These are phyloP conservation scores for Drosophila percnosoma DNA, from an alignment of 2,888 invertebrate genomes.

Conservation along the genomic window DNA sequence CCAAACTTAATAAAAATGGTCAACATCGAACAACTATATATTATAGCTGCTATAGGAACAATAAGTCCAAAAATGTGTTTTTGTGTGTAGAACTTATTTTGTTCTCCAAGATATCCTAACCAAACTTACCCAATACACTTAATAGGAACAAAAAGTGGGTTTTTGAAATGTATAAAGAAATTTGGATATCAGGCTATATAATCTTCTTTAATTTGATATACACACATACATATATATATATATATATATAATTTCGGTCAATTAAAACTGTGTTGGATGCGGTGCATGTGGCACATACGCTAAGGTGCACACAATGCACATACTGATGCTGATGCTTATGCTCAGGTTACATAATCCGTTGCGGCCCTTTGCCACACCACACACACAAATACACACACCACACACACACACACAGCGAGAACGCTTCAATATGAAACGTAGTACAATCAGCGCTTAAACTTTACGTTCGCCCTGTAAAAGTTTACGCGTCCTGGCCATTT, in stretches of 20 bases:
- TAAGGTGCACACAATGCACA: constrained; percentile 16
- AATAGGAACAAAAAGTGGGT: background rate
- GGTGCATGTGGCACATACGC: constrained; percentile 17
- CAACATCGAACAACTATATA: background rate
- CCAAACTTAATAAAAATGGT: background rate
- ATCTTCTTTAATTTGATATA: background rate
- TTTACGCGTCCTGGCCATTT: constrained; percentile 62
- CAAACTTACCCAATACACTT: background rate
- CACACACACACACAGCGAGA: background rate
- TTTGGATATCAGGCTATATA: background rate
- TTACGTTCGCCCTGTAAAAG: constrained; percentile 73
- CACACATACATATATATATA: background rate
- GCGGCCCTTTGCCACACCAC: constrained; percentile 14
- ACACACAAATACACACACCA: constrained; percentile 1
- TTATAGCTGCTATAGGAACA: too few species aligned
- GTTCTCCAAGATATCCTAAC: too few species aligned
- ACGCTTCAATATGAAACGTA: constrained; percentile 27
- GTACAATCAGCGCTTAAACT: constrained; percentile 73
- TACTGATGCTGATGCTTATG: constrained; percentile 32
- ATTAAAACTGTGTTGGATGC: constrained; percentile 21
- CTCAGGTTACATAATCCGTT: constrained; percentile 54
- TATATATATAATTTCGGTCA: background rate
- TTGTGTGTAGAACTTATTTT: too few species aligned
- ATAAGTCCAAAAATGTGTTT: too few species aligned
- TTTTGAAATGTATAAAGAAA: background rate